Conservation (phyloP, 2,797 vertebrate species). For the Microcaecilia unicolor region DNA sequence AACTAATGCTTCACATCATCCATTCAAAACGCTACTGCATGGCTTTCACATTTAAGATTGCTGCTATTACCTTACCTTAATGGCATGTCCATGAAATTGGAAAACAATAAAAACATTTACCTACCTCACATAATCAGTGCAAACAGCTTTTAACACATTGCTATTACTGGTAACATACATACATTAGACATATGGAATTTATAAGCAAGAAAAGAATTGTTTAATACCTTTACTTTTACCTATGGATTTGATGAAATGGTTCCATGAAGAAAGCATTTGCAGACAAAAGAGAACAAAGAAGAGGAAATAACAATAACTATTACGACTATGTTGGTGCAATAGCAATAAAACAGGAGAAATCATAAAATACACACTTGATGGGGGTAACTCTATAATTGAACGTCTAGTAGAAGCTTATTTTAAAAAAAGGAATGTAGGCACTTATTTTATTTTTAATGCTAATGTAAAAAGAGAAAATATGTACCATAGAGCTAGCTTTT, state of each 20-base stretch:
- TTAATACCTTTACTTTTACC: constrained; percentile 98
- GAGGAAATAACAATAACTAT: constrained; percentile 78
- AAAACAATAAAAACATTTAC: constrained; percentile 32
- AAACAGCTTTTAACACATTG: constrained; percentile 37
- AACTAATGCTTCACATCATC: too few relatives aligned
- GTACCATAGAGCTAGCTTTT: too few relatives aligned
- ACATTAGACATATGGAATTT: constrained; percentile 39
- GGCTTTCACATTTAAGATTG: neutral
- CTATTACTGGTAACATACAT: constrained; percentile 30
- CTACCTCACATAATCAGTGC: constrained; percentile 37
- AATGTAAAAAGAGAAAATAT: too few relatives aligned
- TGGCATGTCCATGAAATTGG: constrained; percentile 32
- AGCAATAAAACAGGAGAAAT: constrained; percentile 44
- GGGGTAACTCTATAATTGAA: neutral
- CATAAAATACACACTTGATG: constrained; percentile 39
- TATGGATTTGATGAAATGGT: constrained; percentile 94
- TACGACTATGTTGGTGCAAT: constrained; percentile 62
- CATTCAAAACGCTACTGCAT: neutral
- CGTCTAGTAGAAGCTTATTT: too few relatives aligned
- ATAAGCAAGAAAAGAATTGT: constrained; percentile 55
- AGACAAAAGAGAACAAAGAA: constrained; percentile 76
- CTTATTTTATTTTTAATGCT: too few relatives aligned
- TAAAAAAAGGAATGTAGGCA: too few relatives aligned
- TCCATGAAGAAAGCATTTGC: constrained; percentile 96
- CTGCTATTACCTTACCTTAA: constrained; percentile 38